Base-by-base conservation (phyloP, 2,888 invertebrate genomes). In the Cataglyphis cursor region DNA sequence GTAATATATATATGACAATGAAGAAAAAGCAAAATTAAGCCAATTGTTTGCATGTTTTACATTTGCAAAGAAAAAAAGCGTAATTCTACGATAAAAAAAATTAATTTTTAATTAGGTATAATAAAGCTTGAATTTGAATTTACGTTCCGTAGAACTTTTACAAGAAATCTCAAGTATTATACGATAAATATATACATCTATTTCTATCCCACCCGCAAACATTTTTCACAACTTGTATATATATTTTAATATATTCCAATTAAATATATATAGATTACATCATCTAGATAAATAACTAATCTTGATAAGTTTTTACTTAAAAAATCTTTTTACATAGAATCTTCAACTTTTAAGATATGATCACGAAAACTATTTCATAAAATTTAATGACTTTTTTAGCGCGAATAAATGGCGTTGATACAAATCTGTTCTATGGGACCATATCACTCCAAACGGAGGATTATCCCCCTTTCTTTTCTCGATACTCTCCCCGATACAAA, bases 61-160 rank as follows among this genome's bases (percentile, higher is more conserved):
- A 18, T 35, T 54, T 24, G 10, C 18, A n/a, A 48, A 51, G 18
- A 48, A 18, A 28, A 24, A 10, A 24, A 38, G 35, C 24, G 18
- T 18, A 35, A 38, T 72, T 38, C 10, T 24, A 21, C 54, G 0
- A 72, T 38, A 15, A 57, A 57, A 57, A 57, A 57, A 57, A 57
- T 21, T 21, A 57, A 57, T 1, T 21, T 21, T 10, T 21, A 57
- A 10, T 57, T 57, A 57, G 28, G 24, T 4, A 3, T 54, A 54
- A 54, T 73, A 28, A 12, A 10, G 18, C 41, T 41, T 73, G n/a
- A 73, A 73, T 59, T 73, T 59, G 8, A 73, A 73, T 72, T 18
- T 24, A 73, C 18, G n/a, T 28, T 41, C 24, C 15, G 4, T 12
- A 73, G 21, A 59, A 41, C 8, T 72, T 35, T 54, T 72, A 18